Evolutionary conservation across 2,113 vertebrate genomes (phyloP).

Genomic region (Notechis scutatus): DNA sequence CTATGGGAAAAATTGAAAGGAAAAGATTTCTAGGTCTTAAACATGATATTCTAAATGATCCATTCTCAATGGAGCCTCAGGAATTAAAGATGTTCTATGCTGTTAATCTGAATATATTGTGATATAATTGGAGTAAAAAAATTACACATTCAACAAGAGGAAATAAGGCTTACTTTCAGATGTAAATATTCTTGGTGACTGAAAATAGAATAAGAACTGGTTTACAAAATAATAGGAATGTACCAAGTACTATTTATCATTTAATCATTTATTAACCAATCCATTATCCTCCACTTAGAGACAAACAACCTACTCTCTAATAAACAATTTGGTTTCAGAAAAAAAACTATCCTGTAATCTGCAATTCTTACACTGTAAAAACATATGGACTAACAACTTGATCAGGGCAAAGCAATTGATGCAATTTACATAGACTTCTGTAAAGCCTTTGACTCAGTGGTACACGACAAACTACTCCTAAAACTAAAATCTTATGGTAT

Average conservation of each 20-base stretch:
- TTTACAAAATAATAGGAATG: neutral
- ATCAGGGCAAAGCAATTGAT: no score
- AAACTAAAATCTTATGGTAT: no score
- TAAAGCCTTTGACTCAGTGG: no score
- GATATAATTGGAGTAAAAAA: neutral
- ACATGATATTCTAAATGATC: neutral
- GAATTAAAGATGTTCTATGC: neutral
- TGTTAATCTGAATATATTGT: neutral
- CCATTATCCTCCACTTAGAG: no score
- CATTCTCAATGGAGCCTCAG: neutral
- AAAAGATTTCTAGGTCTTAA: neutral
- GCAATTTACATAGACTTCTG: no score
- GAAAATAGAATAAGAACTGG: neutral
- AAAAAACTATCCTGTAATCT: no score
- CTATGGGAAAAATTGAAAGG: neutral
- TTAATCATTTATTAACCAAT: no score
- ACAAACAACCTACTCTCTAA: no score
- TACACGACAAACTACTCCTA: no score
- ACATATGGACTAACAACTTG: no score
- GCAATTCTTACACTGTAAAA: no score
- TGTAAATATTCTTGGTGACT: neutral
- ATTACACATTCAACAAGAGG: neutral
- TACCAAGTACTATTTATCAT: neutral
- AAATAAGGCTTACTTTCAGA: neutral
- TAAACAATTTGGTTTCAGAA: no score